Evolutionary conservation across 2,888 invertebrate species (phyloP).

Genomic region (Oconnorella tubifera): DNA sequence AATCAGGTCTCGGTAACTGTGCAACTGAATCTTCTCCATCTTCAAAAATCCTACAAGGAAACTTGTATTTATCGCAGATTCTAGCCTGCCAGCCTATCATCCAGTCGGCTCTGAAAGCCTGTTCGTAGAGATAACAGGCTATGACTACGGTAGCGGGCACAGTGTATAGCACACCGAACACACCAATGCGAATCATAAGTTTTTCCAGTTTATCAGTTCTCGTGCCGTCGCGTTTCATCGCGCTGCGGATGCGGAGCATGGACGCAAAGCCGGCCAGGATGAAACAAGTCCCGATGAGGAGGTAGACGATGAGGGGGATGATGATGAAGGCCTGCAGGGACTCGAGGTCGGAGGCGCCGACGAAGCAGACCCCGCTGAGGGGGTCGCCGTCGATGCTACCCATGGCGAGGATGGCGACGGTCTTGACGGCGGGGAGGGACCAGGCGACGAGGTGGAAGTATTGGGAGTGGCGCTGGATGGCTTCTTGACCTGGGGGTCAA

Average conservation of each 20-base stretch:
- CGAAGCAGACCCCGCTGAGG: slow-evolving; percentile 74
- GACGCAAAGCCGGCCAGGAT: slow-evolving; percentile 91
- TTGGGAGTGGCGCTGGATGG: slow-evolving; percentile 93
- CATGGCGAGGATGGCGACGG: slow-evolving; percentile 89
- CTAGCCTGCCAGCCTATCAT: slow-evolving; percentile 66
- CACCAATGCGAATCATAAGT: slow-evolving; percentile 83
- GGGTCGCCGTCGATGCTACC: slow-evolving; percentile 74
- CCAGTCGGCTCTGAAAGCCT: slow-evolving; percentile 84
- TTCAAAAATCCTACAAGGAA: slow-evolving; percentile 17
- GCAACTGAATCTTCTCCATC: slow-evolving; percentile 19
- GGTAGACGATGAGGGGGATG: slow-evolving; percentile 81
- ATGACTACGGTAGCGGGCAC: slow-evolving; percentile 89
- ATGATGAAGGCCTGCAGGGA: slow-evolving; percentile 83
- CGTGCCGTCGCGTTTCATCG: slow-evolving; percentile 76
- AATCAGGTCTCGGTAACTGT: slow-evolving; percentile 66
- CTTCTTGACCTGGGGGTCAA: slow-evolving; percentile 67
- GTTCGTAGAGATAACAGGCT: slow-evolving; percentile 90
- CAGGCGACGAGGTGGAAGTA: slow-evolving; percentile 97
- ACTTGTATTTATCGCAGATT: slow-evolving; percentile 28
- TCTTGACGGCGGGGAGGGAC: slow-evolving; percentile 92
- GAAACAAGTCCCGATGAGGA: slow-evolving; percentile 86
- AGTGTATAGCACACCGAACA: slow-evolving; percentile 92
- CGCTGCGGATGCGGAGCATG: slow-evolving; percentile 88
- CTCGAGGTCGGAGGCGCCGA: slow-evolving; percentile 73
- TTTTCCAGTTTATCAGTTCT: slow-evolving; percentile 91